Percentiles rank a stretch among this genome's conserved stretches.
These are phyloP conservation scores for Drosophila triauraria DNA, from an alignment of 1,140 invertebrate genomes.

Conservation along the genomic window DNA sequence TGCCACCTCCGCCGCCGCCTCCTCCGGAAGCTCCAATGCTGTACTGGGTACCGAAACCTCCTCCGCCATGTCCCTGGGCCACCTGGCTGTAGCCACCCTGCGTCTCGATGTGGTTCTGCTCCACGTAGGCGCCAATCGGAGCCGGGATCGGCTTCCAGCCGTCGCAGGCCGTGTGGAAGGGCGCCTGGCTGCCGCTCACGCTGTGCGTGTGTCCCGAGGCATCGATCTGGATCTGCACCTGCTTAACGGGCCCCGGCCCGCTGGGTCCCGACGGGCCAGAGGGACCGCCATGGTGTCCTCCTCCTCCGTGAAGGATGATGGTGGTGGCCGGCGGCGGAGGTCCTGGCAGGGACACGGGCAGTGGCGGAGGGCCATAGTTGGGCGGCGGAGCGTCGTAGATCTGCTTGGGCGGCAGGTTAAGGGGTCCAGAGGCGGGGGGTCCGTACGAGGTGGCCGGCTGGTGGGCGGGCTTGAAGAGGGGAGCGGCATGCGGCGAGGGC, in stretches of 20 bases:
- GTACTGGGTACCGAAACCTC: slow-evolving; percentile 48
- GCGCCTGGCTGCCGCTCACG: slow-evolving; percentile 72
- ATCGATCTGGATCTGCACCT: slow-evolving; percentile 80
- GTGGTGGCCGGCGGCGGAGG: slow-evolving; percentile 53
- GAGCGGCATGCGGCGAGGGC: slow-evolving; percentile 77
- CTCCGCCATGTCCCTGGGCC: slow-evolving; percentile 48
- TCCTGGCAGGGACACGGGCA: slow-evolving; percentile 60
- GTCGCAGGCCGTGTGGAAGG: slow-evolving; percentile 87
- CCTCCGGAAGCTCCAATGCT: slow-evolving; percentile 6
- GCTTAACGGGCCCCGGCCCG: slow-evolving; percentile 52
- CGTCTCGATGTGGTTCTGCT: slow-evolving; percentile 75
- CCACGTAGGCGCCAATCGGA: slow-evolving; percentile 80
- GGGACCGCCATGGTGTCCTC: slow-evolving; percentile 39
- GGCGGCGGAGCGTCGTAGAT: slow-evolving; percentile 78
- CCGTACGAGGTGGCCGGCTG: slow-evolving; percentile 81
- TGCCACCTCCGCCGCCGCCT: slow-evolving; percentile 31
- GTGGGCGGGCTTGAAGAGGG: slow-evolving; percentile 69
- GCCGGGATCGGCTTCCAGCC: slow-evolving; percentile 94
- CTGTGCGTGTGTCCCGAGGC: slow-evolving; percentile 76
- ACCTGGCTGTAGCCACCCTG: slow-evolving; percentile 77
- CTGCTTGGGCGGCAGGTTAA: slow-evolving; percentile 67
- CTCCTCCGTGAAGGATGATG: slow-evolving; percentile 57
- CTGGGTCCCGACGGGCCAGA: slow-evolving; percentile 17
- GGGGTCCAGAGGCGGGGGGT: slow-evolving; percentile 78
- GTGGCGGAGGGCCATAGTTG: slow-evolving; percentile 71